Base-by-base conservation (phyloP, 2,797 vertebrate genomes). In the Rhynchotus rufescens region DNA sequence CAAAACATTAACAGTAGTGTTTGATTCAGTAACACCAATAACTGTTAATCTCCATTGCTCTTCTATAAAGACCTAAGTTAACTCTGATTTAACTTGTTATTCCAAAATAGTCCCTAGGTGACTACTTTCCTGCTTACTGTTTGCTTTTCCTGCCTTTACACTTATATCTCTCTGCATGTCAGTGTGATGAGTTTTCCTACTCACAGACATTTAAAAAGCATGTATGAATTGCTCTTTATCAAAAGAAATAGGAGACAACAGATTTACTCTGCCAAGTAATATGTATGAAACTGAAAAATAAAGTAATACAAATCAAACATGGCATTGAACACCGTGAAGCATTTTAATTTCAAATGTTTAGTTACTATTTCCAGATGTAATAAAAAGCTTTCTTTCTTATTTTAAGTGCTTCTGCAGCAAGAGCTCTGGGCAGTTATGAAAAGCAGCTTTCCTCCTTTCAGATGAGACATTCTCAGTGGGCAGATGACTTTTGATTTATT, bases 211-310 rank as follows among this genome's bases (percentile, higher is more conserved):
- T 85, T 88, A 86, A 69, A 73, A 40, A 11, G 11, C 62, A 23
- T 71, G 67, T 65, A 86, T 73, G 89, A 94, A 93, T 60, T 87
- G 32, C 23, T 22, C 62, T 68, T 64, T 79, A 51, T 71, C 69
- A 74, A 79, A 52, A 79, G 82, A 92, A 81, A 77, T 34, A 42
- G 28, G 60, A 94, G 32, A 65, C 30, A 77, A 79, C 34, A 83
- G 67, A 52, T 79, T 89, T 89, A 47, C 13, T 45, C 65, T 87
- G 59, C 82, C 57, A 75, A 69, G 8, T 75, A 51, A 67, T 80
- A 84, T 86, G 69, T 88, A 93, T 83, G 86, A 92, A 71, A 44
- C 38, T 76, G 84, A 81, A 49, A 89, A 61, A 51, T 77, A 84
- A 90, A 85, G 77, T 61, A 60, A 74, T 36, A 54, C 34, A 49